Conservation (phyloP, 2,113 vertebrate species). For the Malurus elegans region DNA sequence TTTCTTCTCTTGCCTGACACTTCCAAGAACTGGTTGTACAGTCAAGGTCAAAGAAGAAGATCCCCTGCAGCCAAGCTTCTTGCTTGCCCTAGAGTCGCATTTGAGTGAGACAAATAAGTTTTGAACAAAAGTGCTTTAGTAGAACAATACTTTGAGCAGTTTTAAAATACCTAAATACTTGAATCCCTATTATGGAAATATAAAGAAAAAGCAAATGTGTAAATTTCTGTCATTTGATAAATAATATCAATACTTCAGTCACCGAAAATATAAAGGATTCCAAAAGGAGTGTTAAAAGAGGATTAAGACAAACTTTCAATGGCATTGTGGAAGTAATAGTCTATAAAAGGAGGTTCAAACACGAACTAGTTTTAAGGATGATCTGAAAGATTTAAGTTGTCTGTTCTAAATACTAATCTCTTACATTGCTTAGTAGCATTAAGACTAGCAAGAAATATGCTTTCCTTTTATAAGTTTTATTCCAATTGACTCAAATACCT, state of each 20-base stretch:
- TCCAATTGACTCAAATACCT: not conserved
- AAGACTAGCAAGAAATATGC: not conserved
- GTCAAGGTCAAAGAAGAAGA: not conserved
- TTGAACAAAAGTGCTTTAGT: not conserved
- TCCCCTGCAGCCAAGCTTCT: not conserved
- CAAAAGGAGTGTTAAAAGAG: not conserved
- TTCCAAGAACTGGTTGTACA: not conserved
- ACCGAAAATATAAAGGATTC: not conserved
- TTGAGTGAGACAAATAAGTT: not conserved
- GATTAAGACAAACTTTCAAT: not conserved
- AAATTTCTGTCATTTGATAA: not conserved
- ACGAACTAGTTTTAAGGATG: not conserved
- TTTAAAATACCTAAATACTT: not conserved
- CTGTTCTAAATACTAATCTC: not conserved
- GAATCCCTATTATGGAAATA: not conserved
- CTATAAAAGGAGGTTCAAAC: not conserved
- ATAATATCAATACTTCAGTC: not conserved
- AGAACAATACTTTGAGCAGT: not conserved
- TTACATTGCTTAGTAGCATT: not conserved
- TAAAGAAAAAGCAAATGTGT: rapidly evolving
- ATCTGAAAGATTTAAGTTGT: not conserved
- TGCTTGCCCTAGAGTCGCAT: not conserved
- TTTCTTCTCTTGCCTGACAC: not conserved
- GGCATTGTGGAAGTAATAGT: not conserved
- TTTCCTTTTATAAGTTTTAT: not conserved